Base-by-base conservation (phyloP, 1,140 invertebrate species). In the Pararge aegeria region DNA sequence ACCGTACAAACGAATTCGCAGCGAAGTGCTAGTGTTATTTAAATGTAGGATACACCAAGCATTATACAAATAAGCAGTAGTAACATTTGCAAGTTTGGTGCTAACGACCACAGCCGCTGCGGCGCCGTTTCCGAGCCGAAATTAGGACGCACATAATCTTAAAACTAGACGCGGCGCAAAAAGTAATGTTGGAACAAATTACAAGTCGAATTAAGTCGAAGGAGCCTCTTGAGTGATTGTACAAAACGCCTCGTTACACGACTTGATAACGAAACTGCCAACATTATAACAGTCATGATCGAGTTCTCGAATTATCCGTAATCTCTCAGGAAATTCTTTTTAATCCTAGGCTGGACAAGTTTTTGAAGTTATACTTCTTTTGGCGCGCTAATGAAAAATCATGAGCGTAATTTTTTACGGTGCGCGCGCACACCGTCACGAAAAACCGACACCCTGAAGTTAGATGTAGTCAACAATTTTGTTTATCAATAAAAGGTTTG, bases 171-270 rank as follows among this genome's bases (percentile, higher is more conserved):
- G 37, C n/a, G 1, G 40, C 13, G 46, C 53, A 46, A 55, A 55
- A 46, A 44, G 53, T 55, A 55, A 55, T 30, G 40, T 27, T 30
- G 3, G 24, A 46, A 55, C 53, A 55, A 46, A 46, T 55, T 55
- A 46, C 53, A 34, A 46, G 21, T 58, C 37, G 38, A 66, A 58
- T 66, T 66, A 55, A 61, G 38, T 30, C 42, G 24, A 58, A 54
- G 42, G 59, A 51, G 46, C 49, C 55, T 57, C 21, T n/a, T 54
- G 44, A 66, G 24, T 51, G 60, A 62, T 55, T 44, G 29, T 66
- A 61, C 58, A 50, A 44, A 57, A 48, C 37, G 50, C 51, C 44
- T 54, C 50, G 42, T 66, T 58, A 66, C 49, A 58, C 20, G 55
- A 27, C 37, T 27, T 18, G 34, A 61, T 57, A 13, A 24, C n/a